Base-by-base conservation (phyloP, 2,888 invertebrate genomes). In the Protophormia terraenovae region DNA sequence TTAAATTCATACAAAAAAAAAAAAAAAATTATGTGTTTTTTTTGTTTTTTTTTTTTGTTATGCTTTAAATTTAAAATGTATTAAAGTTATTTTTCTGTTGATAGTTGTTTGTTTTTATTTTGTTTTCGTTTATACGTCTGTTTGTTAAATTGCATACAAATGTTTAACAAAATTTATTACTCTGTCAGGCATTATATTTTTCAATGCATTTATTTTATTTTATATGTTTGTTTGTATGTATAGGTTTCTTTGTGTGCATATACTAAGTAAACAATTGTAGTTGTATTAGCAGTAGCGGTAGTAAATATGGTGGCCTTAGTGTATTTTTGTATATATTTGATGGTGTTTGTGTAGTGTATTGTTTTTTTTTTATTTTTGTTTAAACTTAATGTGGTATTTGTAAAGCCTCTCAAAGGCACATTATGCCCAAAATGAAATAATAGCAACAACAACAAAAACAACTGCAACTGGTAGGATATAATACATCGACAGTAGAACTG, bases 121-220 rank as follows among this genome's bases (percentile, higher is more conserved):
- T 50, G 3, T 41, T 22, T 53, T 50, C 32, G 12, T 55, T 67
- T n/a, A n/a, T n/a, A n/a, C n/a, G n/a, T n/a, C n/a, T 73, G 35
- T 27, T 41, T 47, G 45, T 55, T 38, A 53, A 69, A 76, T 16
- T 71, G 35, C 47, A 76, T 62, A 71, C 27, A 76, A 82, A 64
- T 76, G 64, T 82, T 71, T 50, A 50, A 58, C 60, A 64, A 82
- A 85, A 82, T 71, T 82, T 82, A 85, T 85, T 85, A 75, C 82
- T 78, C 78, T 78, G 78, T 64, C 78, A 69, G 73, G 64, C 75
- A 82, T 78, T 78, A 82, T 78, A 78, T 55, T 73, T 84, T 81
- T 55, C 71, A 78, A 78, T 85, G 73, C 78, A 78, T 71, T 82
- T 69, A 22, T 38, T 62, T 12, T 62, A 19, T 32, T 24, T 77